Percentiles rank a stretch among this genome's conserved stretches.
These are phyloP conservation scores for Edolisoma coerulescens DNA, from an alignment of 2,113 vertebrate genomes.

Conservation along the genomic window DNA sequence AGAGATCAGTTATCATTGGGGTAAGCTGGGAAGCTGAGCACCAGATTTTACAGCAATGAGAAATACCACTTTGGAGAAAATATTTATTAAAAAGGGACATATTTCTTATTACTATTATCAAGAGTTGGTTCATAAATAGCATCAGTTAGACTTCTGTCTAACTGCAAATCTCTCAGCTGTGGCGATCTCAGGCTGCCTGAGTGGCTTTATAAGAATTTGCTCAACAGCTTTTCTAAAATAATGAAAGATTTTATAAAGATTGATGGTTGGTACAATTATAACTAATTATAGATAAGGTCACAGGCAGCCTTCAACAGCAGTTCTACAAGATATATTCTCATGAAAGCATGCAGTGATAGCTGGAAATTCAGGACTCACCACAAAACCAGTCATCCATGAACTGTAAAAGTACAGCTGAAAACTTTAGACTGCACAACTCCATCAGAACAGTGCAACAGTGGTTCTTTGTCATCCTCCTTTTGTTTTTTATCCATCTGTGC, in stretches of 20 bases:
- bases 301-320: neutral
- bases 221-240: neutral
- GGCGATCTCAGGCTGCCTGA: neutral
- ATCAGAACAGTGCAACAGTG: neutral
- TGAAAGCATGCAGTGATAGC: neutral
- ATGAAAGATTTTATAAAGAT: neutral
- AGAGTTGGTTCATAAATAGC: neutral
- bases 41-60: neutral
- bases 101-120: neutral
- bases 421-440: rapidly evolving
- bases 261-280: neutral
- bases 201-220: neutral
- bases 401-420: neutral
- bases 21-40: neutral
- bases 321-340: neutral
- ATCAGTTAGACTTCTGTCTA: neutral
- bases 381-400: neutral
- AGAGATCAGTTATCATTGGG: neutral
- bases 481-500: neutral
- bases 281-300: neutral
- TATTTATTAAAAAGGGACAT: neutral
- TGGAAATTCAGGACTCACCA: neutral
- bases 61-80: neutral
- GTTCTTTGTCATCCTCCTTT: neutral
- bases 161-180: neutral